phyloP scores from a whole-genome alignment of 1,140 invertebrate species.

The Marisa cornuarietis region DNA sequence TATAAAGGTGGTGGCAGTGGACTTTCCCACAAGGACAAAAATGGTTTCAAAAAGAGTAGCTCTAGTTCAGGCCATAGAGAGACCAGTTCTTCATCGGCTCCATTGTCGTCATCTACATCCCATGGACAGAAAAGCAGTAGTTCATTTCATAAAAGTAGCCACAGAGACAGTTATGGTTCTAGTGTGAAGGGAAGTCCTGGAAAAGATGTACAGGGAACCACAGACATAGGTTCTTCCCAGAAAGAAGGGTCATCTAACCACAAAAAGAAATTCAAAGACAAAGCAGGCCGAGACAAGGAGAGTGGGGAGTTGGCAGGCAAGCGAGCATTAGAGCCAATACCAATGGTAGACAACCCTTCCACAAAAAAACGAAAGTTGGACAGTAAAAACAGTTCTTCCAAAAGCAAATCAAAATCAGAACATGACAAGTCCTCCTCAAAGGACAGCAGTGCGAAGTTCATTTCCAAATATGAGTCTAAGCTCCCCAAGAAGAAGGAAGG shows the following conservation, averaged over 20 bases:
- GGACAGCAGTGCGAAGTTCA: background rate
- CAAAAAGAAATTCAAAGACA: constrained; percentile 6
- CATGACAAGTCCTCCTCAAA: constrained; percentile 5
- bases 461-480: background rate
- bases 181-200: too few relatives aligned
- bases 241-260: too few relatives aligned
- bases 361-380: constrained; percentile 10
- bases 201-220: too few relatives aligned
- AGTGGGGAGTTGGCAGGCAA: background rate
- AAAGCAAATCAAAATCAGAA: constrained; percentile 2
- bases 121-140: too few relatives aligned
- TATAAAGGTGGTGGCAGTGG: background rate
- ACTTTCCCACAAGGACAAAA: constrained; percentile 5
- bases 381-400: background rate
- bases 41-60: constrained; percentile 9
- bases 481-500: too few relatives aligned
- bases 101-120: too few relatives aligned
- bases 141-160: too few relatives aligned
- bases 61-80: too few relatives aligned
- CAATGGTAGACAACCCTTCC: background rate
- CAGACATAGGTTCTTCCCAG: too few relatives aligned
- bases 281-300: constrained; percentile 4
- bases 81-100: too few relatives aligned
- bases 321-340: background rate
- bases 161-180: too few relatives aligned